phyloP scores from a whole-genome alignment of 2,888 invertebrate species.

The Formica aserva region DNA sequence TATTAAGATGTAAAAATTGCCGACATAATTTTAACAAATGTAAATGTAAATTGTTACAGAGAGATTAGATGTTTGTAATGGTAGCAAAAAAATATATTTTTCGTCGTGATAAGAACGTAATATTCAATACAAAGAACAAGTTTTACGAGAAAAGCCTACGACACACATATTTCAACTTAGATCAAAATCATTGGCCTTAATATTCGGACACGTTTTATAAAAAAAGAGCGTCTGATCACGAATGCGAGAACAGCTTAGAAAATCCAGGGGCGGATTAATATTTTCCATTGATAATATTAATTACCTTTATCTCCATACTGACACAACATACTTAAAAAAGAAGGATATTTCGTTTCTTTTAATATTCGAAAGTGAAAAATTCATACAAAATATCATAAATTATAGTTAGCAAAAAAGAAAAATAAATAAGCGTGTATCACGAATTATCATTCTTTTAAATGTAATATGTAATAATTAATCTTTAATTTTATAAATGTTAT shows the following conservation, averaged over 20 bases:
- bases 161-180: slow-evolving; percentile 83
- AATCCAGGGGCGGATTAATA: not conserved
- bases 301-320: not conserved
- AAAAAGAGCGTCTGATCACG: not conserved
- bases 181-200: slow-evolving; percentile 34
- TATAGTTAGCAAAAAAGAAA: not conserved
- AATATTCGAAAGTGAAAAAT: not conserved
- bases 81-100: not conserved
- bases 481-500: not conserved
- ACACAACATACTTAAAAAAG: not conserved
- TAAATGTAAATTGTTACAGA: not conserved
- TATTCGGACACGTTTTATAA: not conserved
- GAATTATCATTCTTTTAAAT: not conserved
- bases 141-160: slow-evolving; percentile 73
- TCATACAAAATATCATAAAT: not conserved
- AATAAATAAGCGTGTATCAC: not conserved
- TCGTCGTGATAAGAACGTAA: slow-evolving; percentile 24
- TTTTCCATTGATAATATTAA: not conserved
- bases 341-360: not conserved
- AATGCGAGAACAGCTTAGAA: slow-evolving; percentile 23
- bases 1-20: not conserved
- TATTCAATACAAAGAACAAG: not conserved
- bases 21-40: not conserved
- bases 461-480: not conserved
- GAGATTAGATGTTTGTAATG: not conserved